Conservation (phyloP, 2,797 vertebrate species). For the Bradypodion pumilum region DNA sequence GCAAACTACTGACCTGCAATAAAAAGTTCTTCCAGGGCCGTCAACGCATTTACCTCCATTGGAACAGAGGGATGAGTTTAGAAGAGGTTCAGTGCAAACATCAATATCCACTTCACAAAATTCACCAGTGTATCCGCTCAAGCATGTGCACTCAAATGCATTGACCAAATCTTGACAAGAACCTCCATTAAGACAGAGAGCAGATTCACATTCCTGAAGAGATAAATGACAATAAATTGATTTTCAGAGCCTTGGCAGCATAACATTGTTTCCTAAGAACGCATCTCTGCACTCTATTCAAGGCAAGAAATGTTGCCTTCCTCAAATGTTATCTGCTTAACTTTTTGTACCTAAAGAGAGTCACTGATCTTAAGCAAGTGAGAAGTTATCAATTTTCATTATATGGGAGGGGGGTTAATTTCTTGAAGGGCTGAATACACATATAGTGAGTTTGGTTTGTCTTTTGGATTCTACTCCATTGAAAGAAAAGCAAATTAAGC, state of each 20-base stretch:
- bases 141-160: constrained; percentile 80
- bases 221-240: constrained; percentile 40
- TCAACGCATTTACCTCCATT: constrained; percentile 81
- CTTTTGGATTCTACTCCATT: background rate
- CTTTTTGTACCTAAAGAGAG: background rate
- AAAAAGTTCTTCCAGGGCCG: constrained; percentile 77
- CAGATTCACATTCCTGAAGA: constrained; percentile 78
- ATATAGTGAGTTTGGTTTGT: background rate
- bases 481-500: background rate
- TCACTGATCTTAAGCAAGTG: background rate
- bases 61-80: constrained; percentile 74
- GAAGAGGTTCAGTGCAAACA: constrained; percentile 67
- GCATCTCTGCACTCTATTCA: background rate
- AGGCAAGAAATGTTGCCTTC: background rate
- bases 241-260: constrained; percentile 18
- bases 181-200: constrained; percentile 78
- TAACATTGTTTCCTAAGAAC: background rate
- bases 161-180: constrained; percentile 80
- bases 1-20: constrained; percentile 81
- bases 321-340: background rate
- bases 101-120: constrained; percentile 78
- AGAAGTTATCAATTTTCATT: background rate
- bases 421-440: background rate
- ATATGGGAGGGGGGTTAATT: background rate
- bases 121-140: constrained; percentile 74